Evolutionary conservation across 2,113 vertebrate genomes (phyloP).

Genomic region (Acrocephalus arundinaceus): DNA sequence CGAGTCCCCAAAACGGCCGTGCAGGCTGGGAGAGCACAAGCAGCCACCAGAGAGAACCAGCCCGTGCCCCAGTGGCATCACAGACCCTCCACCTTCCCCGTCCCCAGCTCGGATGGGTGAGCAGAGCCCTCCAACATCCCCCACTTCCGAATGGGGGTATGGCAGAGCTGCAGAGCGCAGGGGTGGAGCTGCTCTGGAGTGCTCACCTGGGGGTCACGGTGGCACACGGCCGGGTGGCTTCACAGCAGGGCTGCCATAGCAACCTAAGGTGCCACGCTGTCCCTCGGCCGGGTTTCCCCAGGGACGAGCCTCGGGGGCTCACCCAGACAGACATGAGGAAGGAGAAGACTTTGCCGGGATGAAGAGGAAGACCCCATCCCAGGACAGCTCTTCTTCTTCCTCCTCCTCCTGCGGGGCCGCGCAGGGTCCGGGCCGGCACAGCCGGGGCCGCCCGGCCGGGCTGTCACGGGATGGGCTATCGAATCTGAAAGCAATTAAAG

Average conservation of each 20-base stretch:
- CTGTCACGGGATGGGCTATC: conserved; percentile 70
- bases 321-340: accelerated
- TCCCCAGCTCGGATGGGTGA: not conserved
- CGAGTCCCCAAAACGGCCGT: accelerated
- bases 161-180: not conserved
- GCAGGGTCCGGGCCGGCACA: not conserved
- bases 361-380: not conserved
- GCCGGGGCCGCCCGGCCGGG: not conserved
- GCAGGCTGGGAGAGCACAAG: not conserved
- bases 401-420: not conserved
- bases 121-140: not conserved
- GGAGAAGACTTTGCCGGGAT: not conserved
- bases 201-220: not conserved
- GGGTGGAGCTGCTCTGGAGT: not conserved
- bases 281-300: not conserved
- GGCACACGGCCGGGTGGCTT: not conserved
- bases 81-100: accelerated
- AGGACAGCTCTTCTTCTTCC: not conserved
- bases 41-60: not conserved
- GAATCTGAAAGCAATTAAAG: conserved; percentile 83
- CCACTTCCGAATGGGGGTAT: accelerated
- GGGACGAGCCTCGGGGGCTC: not conserved
- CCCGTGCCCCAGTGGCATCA: not conserved
- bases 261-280: not conserved
- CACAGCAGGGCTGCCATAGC: not conserved